Percentiles rank a stretch among this genome's conserved stretches.
Evolutionary conservation across 1,140 invertebrate genomes (phyloP).

Genomic region (Radopholus similis): DNA sequence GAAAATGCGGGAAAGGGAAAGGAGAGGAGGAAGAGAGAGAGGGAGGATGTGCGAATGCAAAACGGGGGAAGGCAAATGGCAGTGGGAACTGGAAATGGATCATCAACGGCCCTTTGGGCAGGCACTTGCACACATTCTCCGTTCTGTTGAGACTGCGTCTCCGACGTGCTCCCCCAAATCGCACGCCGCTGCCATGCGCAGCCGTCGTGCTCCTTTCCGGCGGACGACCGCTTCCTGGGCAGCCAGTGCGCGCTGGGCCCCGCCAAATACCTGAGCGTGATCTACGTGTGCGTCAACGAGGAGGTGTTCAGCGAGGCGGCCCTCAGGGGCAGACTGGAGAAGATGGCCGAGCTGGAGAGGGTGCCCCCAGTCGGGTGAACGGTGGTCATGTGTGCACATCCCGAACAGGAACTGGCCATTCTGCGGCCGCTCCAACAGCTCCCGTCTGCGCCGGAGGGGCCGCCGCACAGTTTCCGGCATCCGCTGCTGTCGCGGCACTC

Average conservation of each 20-base stretch:
- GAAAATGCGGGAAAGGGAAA: background rate
- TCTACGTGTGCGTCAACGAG: slow-evolving; percentile 49
- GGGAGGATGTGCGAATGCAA: background rate
- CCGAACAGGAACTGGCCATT: slow-evolving; percentile 8
- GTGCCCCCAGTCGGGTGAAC: slow-evolving; percentile 1
- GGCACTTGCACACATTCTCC: background rate
- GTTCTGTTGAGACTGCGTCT: slow-evolving; percentile 38
- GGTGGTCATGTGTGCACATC: background rate
- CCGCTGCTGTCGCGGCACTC: background rate
- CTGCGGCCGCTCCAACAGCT: background rate
- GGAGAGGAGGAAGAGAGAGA: background rate
- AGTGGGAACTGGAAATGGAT: too few relatives aligned
- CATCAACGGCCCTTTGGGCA: too few relatives aligned
- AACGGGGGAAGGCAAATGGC: background rate
- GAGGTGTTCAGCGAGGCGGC: slow-evolving; percentile 52
- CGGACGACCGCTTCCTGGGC: slow-evolving; percentile 44
- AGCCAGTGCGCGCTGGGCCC: slow-evolving; percentile 33
- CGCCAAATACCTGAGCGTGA: slow-evolving; percentile 42
- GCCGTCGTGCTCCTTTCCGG: slow-evolving; percentile 32
- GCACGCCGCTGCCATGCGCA: slow-evolving; percentile 43
- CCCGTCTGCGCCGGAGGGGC: background rate
- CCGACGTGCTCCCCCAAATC: slow-evolving; percentile 41
- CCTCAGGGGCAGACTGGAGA: slow-evolving; percentile 39
- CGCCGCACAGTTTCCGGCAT: background rate
- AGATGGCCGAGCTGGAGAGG: slow-evolving; percentile 43